Evolutionary conservation across 2,888 invertebrate species (phyloP).

Genomic region (Platypus cylindrus): DNA sequence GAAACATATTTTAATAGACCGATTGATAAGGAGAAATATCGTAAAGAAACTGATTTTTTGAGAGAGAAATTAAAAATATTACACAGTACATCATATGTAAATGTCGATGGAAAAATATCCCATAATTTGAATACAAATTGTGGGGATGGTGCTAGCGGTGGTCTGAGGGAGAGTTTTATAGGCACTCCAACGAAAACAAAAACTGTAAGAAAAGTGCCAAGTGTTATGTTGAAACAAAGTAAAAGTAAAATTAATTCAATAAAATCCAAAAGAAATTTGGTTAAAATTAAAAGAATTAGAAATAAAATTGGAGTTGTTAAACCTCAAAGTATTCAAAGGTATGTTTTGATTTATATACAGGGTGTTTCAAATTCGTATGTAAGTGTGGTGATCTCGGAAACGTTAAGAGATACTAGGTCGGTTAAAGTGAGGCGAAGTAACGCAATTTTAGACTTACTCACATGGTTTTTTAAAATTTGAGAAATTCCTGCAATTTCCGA

Average conservation of each 20-base stretch:
- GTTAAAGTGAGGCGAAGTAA: no score
- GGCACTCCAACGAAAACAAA: slow-evolving; percentile 12
- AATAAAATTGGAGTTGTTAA: slow-evolving; percentile 7
- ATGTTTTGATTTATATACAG: slow-evolving; percentile 5
- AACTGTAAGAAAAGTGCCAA: slow-evolving; percentile 8
- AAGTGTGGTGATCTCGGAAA: no score
- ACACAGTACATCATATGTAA: slow-evolving; percentile 18
- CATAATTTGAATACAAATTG: slow-evolving; percentile 7
- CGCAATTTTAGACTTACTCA: no score
- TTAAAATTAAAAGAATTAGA: slow-evolving; percentile 15
- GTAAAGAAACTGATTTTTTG: slow-evolving; percentile 28
- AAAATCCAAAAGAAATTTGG: slow-evolving; percentile 14
- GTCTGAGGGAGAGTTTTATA: slow-evolving; percentile 7
- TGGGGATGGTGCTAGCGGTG: slow-evolving; percentile 6
- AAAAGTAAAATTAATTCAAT: slow-evolving; percentile 19
- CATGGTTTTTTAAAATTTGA: no score
- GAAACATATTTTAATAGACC: slow-evolving; percentile 30
- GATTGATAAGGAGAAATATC: slow-evolving; percentile 26
- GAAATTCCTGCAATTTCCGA: no score
- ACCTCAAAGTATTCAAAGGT: slow-evolving; percentile 10
- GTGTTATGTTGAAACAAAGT: slow-evolving; percentile 10
- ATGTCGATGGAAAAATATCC: slow-evolving; percentile 7
- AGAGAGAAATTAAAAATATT: slow-evolving; percentile 27
- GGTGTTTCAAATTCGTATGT: no score
- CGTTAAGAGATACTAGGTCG: no score